phyloP scores from a whole-genome alignment of 1,140 invertebrate genomes.

The Lethrus apterus region DNA sequence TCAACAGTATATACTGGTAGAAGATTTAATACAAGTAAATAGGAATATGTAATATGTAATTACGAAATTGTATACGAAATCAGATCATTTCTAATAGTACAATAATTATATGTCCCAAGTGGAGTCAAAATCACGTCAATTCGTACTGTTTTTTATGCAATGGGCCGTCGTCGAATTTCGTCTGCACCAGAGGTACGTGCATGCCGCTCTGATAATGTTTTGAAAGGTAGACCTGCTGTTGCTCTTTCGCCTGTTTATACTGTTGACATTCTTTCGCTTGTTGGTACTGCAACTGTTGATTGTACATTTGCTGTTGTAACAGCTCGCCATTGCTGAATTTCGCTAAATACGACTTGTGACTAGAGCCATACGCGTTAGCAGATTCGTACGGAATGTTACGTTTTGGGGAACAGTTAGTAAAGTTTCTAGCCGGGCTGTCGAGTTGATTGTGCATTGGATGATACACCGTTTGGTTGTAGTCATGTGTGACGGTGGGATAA shows the following conservation, averaged over 20 bases:
- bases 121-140: constrained; percentile 33
- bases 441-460: constrained; percentile 20
- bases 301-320: constrained; percentile 30
- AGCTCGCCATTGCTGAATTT: constrained; percentile 33
- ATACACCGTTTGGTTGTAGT: constrained; percentile 19
- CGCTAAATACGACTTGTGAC: constrained; percentile 24
- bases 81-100: too few species aligned
- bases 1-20: too few species aligned
- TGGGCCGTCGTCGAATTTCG: constrained; percentile 19
- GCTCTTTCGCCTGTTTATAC: constrained; percentile 32
- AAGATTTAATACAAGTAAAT: too few species aligned
- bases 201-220: constrained; percentile 31
- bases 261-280: constrained; percentile 32
- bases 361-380: too few species aligned
- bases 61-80: too few species aligned
- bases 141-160: constrained; percentile 30
- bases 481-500: constrained; percentile 25
- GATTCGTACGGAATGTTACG: neutral
- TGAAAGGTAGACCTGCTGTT: constrained; percentile 22
- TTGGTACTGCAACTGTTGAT: constrained; percentile 28
- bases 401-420: neutral
- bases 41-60: too few species aligned
- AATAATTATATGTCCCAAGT: too few species aligned
- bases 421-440: constrained; percentile 22
- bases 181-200: constrained; percentile 28